phyloP scores from a whole-genome alignment of 2,888 invertebrate genomes.

The Chrysolina haemoptera region DNA sequence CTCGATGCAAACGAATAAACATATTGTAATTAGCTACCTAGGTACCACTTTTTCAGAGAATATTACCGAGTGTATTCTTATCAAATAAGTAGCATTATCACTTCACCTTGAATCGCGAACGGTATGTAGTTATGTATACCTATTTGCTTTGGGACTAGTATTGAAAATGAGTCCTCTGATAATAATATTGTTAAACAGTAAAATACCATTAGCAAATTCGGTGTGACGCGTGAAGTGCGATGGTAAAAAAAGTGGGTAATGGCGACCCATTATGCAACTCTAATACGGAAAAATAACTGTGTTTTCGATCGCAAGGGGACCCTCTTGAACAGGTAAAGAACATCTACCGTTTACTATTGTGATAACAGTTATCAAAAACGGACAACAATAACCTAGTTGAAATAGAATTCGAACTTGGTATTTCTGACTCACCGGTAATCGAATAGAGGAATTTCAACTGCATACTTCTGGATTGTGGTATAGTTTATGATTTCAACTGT shows the following conservation, averaged over 20 bases:
- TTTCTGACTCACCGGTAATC: not conserved
- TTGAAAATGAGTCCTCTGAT: not conserved
- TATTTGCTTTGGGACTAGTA: not conserved
- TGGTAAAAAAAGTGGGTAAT: not conserved
- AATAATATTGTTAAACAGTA: not conserved
- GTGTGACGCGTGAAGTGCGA: not conserved
- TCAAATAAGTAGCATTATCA: constrained; percentile 20
- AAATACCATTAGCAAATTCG: not conserved
- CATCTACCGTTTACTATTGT: not conserved
- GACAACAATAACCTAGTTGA: not conserved
- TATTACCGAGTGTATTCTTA: not conserved
- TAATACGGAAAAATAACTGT: not conserved
- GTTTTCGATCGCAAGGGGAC: not conserved
- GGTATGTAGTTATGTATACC: not conserved
- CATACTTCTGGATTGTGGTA: not conserved
- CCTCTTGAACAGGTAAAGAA: not conserved
- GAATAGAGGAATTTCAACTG: not conserved
- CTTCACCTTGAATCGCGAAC: constrained; percentile 5
- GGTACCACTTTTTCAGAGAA: not conserved
- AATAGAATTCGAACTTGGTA: not conserved
- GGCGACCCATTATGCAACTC: not conserved
- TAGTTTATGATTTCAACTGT: no score
- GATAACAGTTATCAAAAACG: not conserved
- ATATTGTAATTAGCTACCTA: no score
- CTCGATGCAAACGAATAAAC: no score